Evolutionary conservation across 2,797 vertebrate genomes (phyloP).

Genomic region (Melanotaenia nigrans): DNA sequence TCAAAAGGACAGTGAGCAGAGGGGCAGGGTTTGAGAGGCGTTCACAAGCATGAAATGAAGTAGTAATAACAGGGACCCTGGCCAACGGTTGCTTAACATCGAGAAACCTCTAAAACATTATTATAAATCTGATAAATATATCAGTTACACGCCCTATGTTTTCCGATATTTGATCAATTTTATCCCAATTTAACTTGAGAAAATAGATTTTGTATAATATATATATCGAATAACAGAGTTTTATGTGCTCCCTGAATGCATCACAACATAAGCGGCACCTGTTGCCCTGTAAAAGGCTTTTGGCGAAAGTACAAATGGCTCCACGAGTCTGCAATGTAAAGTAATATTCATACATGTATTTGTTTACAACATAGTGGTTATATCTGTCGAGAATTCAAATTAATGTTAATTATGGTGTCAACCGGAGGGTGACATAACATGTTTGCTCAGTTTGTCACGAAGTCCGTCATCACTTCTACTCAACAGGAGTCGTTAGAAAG

Average conservation of each 20-base stretch:
- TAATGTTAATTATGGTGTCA: not conserved
- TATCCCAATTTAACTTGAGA: not conserved
- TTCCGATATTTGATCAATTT: not conserved
- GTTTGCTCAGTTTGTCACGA: not conserved
- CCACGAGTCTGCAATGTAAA: not conserved
- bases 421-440: not conserved
- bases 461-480: conserved; percentile 17
- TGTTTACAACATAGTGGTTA: not conserved
- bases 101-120: not conserved
- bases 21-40: conserved; percentile 54
- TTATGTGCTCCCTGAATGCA: conserved; percentile 14
- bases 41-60: not conserved
- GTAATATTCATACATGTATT: not conserved
- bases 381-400: not conserved
- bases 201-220: accelerated
- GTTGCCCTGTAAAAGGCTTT: conserved; percentile 17
- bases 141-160: not conserved
- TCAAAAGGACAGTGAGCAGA: not conserved
- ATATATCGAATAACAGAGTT: accelerated
- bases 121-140: not conserved
- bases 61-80: not conserved
- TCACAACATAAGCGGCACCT: conserved; percentile 53
- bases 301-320: not conserved
- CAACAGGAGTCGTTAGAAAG: too few relatives aligned
- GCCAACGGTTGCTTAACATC: not conserved